Evolutionary conservation across 2,113 vertebrate genomes (phyloP), one percentile per base, ranked within the genome.

Genomic region (Sorex fumeus): DNA sequence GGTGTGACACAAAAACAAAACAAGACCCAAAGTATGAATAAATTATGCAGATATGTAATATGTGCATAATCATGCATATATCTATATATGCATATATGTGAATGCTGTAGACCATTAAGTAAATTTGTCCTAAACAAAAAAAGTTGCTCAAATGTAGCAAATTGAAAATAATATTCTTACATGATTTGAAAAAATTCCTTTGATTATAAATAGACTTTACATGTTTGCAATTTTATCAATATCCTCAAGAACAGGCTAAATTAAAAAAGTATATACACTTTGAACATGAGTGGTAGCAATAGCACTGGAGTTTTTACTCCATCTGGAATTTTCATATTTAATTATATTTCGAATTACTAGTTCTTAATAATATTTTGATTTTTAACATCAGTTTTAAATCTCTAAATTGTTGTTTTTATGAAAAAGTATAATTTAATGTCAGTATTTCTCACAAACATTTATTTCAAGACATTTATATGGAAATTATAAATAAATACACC

Each of bases 391-490:
- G 7, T 88, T 74, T 13, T 40, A 60, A 3, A 2, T 21, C 4
- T 36, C 4, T 66, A 9, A 82, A 16, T 70, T 64, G 4, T 34
- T 78, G 2, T 87, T 53, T 84, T 40, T 8, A 4, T 32, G 78
- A 67, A 87, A 53, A 32, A 66, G 75, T 23, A 16, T 1, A 12
- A 76, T 3, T 43, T 45, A 45, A 57, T 47, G 3, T 0, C 50
- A 62, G 70, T 70, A 70, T 70, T 91, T 78, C 36, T 88, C 11
- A 89, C 43, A 64, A 92, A 75, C 4, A 67, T 7, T 70, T 40
- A 66, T 85, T 90, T 9, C 87, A 72, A 6, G 10, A 0, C 28
- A 32, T 77, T 23, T 43, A 76, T 16, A 18, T n/a, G 21, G 6
- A 87, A 94, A 79, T 91, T 0, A 47, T 66, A 77, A 70, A 27